Evolutionary conservation across 2,888 invertebrate species (phyloP).

Genomic region (Sesia apiformis): DNA sequence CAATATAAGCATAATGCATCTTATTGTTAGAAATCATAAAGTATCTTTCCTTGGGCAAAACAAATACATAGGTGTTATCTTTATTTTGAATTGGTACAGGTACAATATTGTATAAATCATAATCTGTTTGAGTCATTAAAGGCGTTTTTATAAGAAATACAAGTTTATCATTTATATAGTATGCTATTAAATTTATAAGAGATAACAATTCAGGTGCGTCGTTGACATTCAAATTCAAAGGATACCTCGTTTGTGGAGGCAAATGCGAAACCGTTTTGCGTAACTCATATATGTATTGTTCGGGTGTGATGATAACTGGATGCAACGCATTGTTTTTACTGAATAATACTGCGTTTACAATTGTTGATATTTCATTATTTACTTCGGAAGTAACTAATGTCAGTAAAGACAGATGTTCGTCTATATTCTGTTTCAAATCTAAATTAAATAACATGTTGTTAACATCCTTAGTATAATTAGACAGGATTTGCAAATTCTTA

Average conservation of each 20-base stretch:
- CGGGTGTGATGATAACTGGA: no score
- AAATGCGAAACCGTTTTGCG: no score
- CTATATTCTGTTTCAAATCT: no score
- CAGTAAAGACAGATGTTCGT: no score
- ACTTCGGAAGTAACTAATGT: no score
- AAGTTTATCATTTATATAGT: slow-evolving; percentile 9
- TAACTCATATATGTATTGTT: no score
- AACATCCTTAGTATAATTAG: no score
- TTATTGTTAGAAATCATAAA: slow-evolving; percentile 10
- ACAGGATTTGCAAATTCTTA: no score
- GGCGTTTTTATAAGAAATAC: slow-evolving; percentile 11
- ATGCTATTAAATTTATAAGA: slow-evolving; percentile 5
- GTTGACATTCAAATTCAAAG: slow-evolving; percentile 4
- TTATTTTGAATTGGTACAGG: slow-evolving; percentile 10
- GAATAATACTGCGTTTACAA: no score
- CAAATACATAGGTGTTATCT: slow-evolving; percentile 10
- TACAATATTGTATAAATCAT: slow-evolving; percentile 11
- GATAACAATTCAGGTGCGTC: slow-evolving; percentile 7
- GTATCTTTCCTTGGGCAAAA: slow-evolving; percentile 13
- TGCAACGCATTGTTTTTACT: no score
- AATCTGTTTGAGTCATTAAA: slow-evolving; percentile 7
- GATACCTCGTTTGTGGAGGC: background rate
- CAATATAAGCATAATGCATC: slow-evolving; percentile 7
- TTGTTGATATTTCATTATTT: no score
- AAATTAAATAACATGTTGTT: no score